Evolutionary conservation across 2,113 vertebrate genomes (phyloP), one percentile per base, ranked within the genome.

Genomic region (Okapia johnstoni): DNA sequence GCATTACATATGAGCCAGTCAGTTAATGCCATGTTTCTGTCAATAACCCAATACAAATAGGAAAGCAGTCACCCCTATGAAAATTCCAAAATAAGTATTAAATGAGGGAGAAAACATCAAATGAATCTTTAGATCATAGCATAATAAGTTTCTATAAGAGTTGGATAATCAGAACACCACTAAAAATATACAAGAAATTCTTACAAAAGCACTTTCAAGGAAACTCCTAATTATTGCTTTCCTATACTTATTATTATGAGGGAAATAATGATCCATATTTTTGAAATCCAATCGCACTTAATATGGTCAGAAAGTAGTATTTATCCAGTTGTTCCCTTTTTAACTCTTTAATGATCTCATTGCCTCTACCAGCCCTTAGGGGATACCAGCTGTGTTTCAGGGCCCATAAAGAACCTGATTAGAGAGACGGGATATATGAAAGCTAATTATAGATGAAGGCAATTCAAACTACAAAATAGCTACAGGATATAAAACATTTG

Each of bases 361-460:
- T 88, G 26, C 7, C 54, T 88, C 36, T 58, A 81, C 26, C 12
- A 94, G 7, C n/a, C 30, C 28, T 83, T 57, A 90, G 26, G 21
- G 43, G 4, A 94, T 81, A 90, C 14, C 48, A 97, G 33, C 88
- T 94, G 57, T 94, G 66, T 96, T 93, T 97, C 50, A 63, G 43
- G 55, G 84, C 23, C 54, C 40, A 93, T 60, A 95, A 97, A 85
- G 17, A 84, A 94, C 8, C 36, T 93, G 93, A 94, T 60, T 93
- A 55, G 66, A 96, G n/a, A 93, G 28, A 93, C 13, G 95, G 28
- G 21, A 48, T 92, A 94, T 81, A 12, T 94, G 60, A 91, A 93
- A 94, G 90, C 57, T 94, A 96, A 94, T 97, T 96, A 89, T 66
- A 83, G 36, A 92, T 73, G 30, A 96, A 94, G 19, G 21, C 1